These are phyloP conservation scores for Hetaerina americana DNA, from an alignment of 1,140 invertebrate species.

Conservation along the genomic window DNA sequence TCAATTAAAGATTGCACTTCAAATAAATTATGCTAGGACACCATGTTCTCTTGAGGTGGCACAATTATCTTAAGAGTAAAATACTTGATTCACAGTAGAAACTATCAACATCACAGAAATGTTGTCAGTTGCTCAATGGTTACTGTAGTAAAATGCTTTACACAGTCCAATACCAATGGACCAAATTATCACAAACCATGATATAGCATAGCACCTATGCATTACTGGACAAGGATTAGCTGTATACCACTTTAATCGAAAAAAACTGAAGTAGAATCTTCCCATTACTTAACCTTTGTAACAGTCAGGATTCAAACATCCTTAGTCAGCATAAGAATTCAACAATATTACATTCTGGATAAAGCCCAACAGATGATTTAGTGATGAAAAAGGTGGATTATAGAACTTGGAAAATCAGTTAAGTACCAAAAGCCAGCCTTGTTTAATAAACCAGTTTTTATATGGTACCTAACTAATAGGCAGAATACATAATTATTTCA, in stretches of 20 bases:
- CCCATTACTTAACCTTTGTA: too few species aligned
- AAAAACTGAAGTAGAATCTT: too few species aligned
- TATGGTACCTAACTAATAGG: too few species aligned
- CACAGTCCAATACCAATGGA: not conserved
- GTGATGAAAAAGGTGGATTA: too few species aligned
- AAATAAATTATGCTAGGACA: not conserved
- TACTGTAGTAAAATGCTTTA: not conserved
- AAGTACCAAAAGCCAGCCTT: too few species aligned
- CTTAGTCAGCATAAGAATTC: too few species aligned
- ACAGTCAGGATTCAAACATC: too few species aligned
- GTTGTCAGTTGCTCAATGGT: not conserved
- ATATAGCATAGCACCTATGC: not conserved
- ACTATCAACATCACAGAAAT: not conserved
- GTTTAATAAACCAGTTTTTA: too few species aligned
- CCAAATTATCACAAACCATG: not conserved
- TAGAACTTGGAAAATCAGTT: too few species aligned
- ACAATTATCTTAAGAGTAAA: not conserved
- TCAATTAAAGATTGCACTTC: not conserved
- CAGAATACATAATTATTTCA: too few species aligned
- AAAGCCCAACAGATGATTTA: too few species aligned
- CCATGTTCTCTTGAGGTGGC: not conserved
- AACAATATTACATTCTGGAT: too few species aligned
- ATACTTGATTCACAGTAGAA: not conserved
- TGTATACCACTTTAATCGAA: not conserved
- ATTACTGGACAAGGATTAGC: not conserved